Base-by-base conservation (phyloP, 2,797 vertebrate species). In the Botia kubotai region DNA sequence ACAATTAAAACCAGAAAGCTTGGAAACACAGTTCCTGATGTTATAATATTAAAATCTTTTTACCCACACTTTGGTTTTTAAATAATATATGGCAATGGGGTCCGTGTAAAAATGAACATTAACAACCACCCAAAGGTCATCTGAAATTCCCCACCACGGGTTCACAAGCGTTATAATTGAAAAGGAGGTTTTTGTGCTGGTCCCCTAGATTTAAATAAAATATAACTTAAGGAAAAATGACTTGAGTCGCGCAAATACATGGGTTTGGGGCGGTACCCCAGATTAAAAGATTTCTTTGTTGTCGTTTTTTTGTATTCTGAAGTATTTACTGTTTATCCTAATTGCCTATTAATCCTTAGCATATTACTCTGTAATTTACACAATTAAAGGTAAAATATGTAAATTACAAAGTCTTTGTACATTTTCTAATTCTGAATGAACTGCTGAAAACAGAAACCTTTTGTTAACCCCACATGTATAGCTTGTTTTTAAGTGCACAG, bases 41-140 rank as follows among this genome's bases (percentile, higher is more conserved):
- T 78, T 80, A 81, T 79, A 65, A 78, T 83, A 73, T 67, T 73
- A 14, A 60, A 4, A 26, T 73, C 76, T 68, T 78, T 77, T 76
- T 81, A 84, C 65, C 17, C 81, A 79, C 80, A 76, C 73, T 82
- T 85, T 82, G 43, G 63, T 50, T 86, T 21, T 86, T 90, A 83
- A 91, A 91, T 91, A 90, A 91, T 89, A 87, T 75, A 90, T 87
- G 84, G 53, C 84, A 82, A 84, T 81, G 62, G 75, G 50, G 63
- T 83, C 43, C 76, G 82, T 73, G 83, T 67, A 82, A 83, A 84
- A 87, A 88, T 84, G 74, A 84, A 88, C 88, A 86, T 80, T 84
- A 88, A 88, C 87, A 90, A 81, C 81, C 65, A 85, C 82, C 84
- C 79, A 80, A 81, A 87, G 89, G 86, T 83, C 69, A 81, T 67